Base-by-base conservation (phyloP, 2,113 vertebrate genomes). In the Chrysochloris asiatica region DNA sequence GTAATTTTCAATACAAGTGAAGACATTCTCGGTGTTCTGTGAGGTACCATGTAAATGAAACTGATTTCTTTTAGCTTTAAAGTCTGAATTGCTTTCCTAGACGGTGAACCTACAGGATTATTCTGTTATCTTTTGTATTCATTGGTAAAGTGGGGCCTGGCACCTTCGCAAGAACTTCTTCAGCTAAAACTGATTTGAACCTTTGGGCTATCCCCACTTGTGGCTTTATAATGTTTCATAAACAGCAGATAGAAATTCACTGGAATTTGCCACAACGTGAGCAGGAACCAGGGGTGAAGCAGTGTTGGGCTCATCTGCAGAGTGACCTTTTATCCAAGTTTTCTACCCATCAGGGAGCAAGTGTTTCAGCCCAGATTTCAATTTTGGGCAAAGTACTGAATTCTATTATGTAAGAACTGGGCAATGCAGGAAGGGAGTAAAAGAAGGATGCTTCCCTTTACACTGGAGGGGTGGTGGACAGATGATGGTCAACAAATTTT, bases 71-170 rank as follows among this genome's bases (percentile, higher is more conserved):
- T 30, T 10, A 19, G 14, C 36, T 71, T 72, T 17, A 24, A 43
- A 33, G 61, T 92, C 36, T 41, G 6, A 13, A 47, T 30, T 2
- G 17, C 0, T 1, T 4, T 0, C 11, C 41, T 17, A n/a, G 30
- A 50, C 38, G 7, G 4, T 1, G 56, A 30, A 48, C 9, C 2
- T 4, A 59, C 22, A 0, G 78, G 67, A 28, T 43, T 73, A 50
- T 21, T 30, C 6, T 65, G 9, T 3, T 1, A 0, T 16, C 38
- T 36, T 54, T 4, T 3, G 0, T 17, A 28, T 1, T 24, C 85
- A 50, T 41, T 61, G 16, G 45, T 54, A 4, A 8, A 59, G 11
- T 48, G 0, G 79, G 48, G 80, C 21, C 4, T 9, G 30, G 36
- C 4, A 26, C 1, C 43, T 1, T 10, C 8, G 24, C 63, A 56